These are phyloP conservation scores for Drosophila neocordata DNA, from an alignment of 1,140 invertebrate genomes.

Conservation along the genomic window DNA sequence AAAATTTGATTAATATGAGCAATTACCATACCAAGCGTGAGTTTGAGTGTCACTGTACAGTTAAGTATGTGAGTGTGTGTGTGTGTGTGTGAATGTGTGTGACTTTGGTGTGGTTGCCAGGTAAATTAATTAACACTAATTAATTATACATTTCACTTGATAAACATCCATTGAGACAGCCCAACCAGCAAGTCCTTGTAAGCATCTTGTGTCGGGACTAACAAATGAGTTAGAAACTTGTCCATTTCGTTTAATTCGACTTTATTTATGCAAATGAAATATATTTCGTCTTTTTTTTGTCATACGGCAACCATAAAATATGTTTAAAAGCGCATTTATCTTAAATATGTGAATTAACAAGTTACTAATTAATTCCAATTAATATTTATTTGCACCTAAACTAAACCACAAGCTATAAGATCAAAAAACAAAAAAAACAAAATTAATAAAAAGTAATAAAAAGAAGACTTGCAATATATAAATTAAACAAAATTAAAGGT, in stretches of 20 bases:
- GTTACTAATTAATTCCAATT: constrained; percentile 64
- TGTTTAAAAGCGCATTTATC: constrained; percentile 44
- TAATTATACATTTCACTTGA: constrained; percentile 49
- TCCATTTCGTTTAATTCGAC: neutral
- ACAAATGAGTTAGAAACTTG: neutral
- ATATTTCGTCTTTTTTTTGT: neutral
- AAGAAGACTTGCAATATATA: constrained; percentile 31
- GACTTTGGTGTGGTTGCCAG: constrained; percentile 7
- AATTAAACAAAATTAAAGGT: neutral
- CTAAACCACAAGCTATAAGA: constrained; percentile 38
- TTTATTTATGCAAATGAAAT: constrained; percentile 55
- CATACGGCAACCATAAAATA: constrained; percentile 24
- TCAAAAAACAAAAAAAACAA: constrained; percentile 38
- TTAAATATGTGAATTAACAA: constrained; percentile 44
- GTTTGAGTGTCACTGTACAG: neutral
- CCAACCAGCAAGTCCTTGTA: constrained; percentile 23
- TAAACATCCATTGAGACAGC: neutral
- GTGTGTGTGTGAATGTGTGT: neutral
- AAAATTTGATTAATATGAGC: constrained; percentile 60
- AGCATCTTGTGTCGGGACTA: constrained; percentile 14
- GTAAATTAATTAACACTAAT: constrained; percentile 58
- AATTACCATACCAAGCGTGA: constrained; percentile 48
- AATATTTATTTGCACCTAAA: constrained; percentile 52
- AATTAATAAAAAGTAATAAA: constrained; percentile 26
- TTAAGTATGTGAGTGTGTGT: neutral